Conservation (phyloP, 2,888 invertebrate genomes). For the Callyntrura guangdongensis region DNA sequence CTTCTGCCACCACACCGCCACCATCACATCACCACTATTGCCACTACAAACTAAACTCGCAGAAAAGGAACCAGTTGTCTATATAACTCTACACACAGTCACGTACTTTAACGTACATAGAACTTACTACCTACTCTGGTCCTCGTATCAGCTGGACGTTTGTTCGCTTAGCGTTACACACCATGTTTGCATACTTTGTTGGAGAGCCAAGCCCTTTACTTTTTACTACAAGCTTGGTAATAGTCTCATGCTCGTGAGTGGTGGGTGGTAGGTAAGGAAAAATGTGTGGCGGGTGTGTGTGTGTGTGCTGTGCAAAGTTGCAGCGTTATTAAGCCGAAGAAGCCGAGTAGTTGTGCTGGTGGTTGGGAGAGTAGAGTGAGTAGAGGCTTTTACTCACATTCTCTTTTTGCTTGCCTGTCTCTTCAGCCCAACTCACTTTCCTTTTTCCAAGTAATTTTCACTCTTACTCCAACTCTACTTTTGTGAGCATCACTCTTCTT, state of each 20-base stretch:
- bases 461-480: constrained; percentile 31
- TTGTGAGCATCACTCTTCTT: constrained; percentile 24
- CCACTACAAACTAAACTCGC: not conserved
- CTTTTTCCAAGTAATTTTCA: constrained; percentile 23
- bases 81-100: no score
- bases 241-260: no score
- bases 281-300: not conserved
- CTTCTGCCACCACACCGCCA: not conserved
- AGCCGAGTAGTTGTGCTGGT: not conserved
- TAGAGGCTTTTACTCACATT: not conserved
- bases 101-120: not conserved
- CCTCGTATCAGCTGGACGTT: constrained; percentile 25
- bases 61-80: not conserved
- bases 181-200: not conserved
- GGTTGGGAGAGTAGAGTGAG: not conserved
- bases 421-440: constrained; percentile 19
- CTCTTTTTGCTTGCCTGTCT: not conserved
- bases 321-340: not conserved
- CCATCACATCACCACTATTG: not conserved
- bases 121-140: not conserved
- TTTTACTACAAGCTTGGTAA: not conserved
- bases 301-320: no score
- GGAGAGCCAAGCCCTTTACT: constrained; percentile 40
- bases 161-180: not conserved
- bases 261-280: no score